A percentile compares a stretch with the other conserved stretches of the same genome.
These are phyloP conservation scores for Smutsia temminckii DNA, from an alignment of 2,797 vertebrate species.

Conservation along the genomic window DNA sequence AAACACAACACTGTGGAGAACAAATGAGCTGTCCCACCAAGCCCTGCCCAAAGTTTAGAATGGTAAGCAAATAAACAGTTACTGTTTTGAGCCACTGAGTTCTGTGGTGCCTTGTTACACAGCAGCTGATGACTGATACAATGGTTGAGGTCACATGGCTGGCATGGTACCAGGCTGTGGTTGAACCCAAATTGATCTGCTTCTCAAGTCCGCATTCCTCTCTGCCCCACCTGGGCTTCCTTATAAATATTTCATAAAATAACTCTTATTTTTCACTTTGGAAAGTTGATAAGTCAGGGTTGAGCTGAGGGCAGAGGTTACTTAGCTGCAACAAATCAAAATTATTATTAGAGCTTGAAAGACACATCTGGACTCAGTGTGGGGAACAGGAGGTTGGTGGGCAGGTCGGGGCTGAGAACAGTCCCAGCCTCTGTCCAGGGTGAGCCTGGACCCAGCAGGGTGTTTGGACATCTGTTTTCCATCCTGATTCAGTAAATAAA, in stretches of 20 bases:
- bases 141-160: background rate
- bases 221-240: background rate
- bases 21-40: background rate
- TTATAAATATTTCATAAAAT: fast-evolving
- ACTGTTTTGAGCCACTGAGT: background rate
- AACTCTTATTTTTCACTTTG: background rate
- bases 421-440: slow-evolving; percentile 47
- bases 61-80: background rate
- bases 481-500: slow-evolving; percentile 67
- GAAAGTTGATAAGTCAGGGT: background rate
- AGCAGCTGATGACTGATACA: background rate
- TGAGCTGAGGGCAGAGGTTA: background rate
- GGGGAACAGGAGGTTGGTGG: background rate
- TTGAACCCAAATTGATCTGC: background rate
- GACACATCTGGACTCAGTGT: slow-evolving; percentile 52
- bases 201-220: background rate
- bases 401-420: slow-evolving; percentile 26
- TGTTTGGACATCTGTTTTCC: slow-evolving; percentile 65
- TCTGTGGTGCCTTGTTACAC: background rate
- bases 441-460: slow-evolving; percentile 40
- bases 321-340: slow-evolving; percentile 49
- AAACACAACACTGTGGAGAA: background rate
- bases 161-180: background rate
- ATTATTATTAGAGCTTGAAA: slow-evolving; percentile 46
- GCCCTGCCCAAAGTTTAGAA: background rate